Base-by-base conservation (phyloP, 2,888 invertebrate genomes). In the Hydroisotoma schaefferi region DNA sequence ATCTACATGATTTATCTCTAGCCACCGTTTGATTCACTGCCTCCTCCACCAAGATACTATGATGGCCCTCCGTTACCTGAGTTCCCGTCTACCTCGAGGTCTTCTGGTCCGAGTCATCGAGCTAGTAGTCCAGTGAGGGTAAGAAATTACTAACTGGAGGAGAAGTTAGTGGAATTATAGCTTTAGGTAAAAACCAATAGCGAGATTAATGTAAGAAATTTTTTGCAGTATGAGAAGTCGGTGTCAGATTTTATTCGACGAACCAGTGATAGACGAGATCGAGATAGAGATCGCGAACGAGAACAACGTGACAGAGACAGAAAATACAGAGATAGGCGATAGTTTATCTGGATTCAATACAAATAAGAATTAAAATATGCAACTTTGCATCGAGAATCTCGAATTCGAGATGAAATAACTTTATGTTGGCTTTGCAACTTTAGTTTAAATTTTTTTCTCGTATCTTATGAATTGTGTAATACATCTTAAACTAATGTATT, bases 231-330 rank as follows among this genome's bases (percentile, higher is more conserved):
- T 77, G 94, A 94, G 76, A 84, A 91, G 53, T 88, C 90, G 59
- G 91, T 91, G 25, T 87, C 92, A 77, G 91, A 92, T 76, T 92
- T 91, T 78, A 78, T 92, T 61, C 87, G 90, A 83, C 84, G 90
- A 75, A 90, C 90, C 12, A 82, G 84, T 57, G 85, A 86, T 73
- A 37, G 53, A 20, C 81, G 87, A 48, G 74, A 73, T 46, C 75
- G 76, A 58, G 78, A 79, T 51, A 75, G 79, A 56, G 77, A 81
- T 65, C 76, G 80, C 3, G 83, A 81, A 47, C 82, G 84, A 25
- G 83, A 81, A 67, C 4, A 25, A 10, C 38, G 43, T n/a, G 53
- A 53, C 79, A 44, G 65, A 2, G 65, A 65, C 4, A 29, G 68
- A n/a, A 66, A 66, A 22, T 66, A 66, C 46, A 59, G 55, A 28